Percentiles rank a stretch among this genome's conserved stretches.
Evolutionary conservation across 2,888 invertebrate species (phyloP).

Genomic region (Agriopis marginaria): DNA sequence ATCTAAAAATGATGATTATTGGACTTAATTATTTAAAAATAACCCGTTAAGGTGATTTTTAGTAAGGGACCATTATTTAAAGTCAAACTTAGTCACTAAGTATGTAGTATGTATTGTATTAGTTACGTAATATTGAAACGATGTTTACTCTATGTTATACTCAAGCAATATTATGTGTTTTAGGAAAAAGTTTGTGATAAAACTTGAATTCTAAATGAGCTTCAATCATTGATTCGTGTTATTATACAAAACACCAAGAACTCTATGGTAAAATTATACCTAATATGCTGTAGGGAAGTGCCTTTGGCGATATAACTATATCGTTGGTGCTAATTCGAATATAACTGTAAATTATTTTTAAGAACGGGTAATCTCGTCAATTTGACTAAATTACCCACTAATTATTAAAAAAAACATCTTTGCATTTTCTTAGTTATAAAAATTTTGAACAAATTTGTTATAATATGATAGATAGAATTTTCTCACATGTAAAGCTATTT

Average conservation of each 20-base stretch:
- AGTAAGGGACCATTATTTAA: constrained; percentile 16
- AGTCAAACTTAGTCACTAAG: constrained; percentile 21
- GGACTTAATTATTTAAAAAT: constrained; percentile 10
- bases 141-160: not conserved
- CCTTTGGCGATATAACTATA: constrained; percentile 25
- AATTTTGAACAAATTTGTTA: constrained; percentile 37
- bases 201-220: not conserved
- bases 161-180: constrained; percentile 10
- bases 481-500: no score
- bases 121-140: constrained; percentile 5
- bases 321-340: constrained; percentile 47
- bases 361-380: constrained; percentile 27
- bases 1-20: not conserved
- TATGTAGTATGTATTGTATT: constrained; percentile 16
- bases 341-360: constrained; percentile 15
- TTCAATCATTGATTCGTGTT: not conserved
- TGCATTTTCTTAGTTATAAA: constrained; percentile 43
- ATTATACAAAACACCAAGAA: not conserved
- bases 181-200: constrained; percentile 11
- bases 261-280: constrained; percentile 1
- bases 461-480: not conserved
- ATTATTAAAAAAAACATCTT: not conserved
- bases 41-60: constrained; percentile 8
- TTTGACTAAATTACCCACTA: not conserved
- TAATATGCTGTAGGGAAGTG: constrained; percentile 12